A percentile compares a stretch with the other conserved stretches of the same genome.
These are phyloP conservation scores for Chlorodrepanis virens DNA, from an alignment of 2,113 vertebrate species.

Conservation along the genomic window DNA sequence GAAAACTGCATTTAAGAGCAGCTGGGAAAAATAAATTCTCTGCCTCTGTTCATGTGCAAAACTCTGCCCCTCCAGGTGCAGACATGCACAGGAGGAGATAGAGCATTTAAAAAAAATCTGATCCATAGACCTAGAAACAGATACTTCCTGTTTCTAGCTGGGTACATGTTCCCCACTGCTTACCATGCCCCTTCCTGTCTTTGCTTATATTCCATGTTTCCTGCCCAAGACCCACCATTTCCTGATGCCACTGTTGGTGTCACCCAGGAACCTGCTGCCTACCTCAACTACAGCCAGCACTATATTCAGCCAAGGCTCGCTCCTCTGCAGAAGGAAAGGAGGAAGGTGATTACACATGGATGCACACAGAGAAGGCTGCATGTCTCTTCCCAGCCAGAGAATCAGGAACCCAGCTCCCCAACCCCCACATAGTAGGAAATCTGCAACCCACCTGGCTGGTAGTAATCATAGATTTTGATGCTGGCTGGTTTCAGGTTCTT, in stretches of 20 bases:
- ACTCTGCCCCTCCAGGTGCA: not conserved
- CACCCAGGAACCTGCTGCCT: not conserved
- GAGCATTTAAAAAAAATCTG: not conserved
- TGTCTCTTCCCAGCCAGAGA: not conserved
- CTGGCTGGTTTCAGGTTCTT: conserved; percentile 80
- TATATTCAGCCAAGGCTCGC: conserved; percentile 20
- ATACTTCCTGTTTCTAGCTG: not conserved
- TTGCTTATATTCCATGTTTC: not conserved
- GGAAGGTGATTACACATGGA: not conserved
- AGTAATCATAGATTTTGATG: conserved; percentile 86
- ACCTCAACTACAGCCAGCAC: conserved; percentile 47
- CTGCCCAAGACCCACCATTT: not conserved
- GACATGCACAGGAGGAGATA: not conserved
- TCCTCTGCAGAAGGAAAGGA: conserved; percentile 43
- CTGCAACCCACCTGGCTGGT: conserved; percentile 78
- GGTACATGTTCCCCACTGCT: not conserved
- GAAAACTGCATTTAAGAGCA: not conserved
- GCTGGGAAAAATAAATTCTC: not conserved
- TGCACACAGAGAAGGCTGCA: not conserved
- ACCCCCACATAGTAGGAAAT: not conserved
- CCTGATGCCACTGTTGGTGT: not conserved
- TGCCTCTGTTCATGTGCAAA: not conserved
- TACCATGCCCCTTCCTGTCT: not conserved
- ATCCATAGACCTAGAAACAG: not conserved
- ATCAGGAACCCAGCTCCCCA: not conserved